Evolutionary conservation across 2,113 vertebrate genomes (phyloP), one percentile per base, ranked within the genome.

Genomic region (Litocranius walleri): DNA sequence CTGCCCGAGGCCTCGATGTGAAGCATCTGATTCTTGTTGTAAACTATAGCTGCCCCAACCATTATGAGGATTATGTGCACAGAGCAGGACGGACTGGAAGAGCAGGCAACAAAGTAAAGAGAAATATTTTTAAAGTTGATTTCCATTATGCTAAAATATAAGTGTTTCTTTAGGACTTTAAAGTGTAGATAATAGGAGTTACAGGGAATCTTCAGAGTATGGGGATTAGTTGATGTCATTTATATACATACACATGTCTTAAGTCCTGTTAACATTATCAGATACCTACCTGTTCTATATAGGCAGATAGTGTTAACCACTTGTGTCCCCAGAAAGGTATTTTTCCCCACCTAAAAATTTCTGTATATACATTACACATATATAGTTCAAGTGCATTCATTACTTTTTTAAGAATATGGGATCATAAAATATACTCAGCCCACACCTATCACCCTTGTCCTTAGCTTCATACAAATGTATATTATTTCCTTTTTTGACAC

Each of bases 51-150:
- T 99, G 99, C 90, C 99, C 99, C 93, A 99, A 99, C 98, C 99
- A 99, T 98, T 99, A 99, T 3, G 99, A 99, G 94, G 99, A 99
- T 98, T 99, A 99, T 5, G 99, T 99, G 74, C 99, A 99, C 99
- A 98, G 99, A 96, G 99, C 99, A 0, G 99, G 99, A 19, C 99
- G 99, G 88, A 99, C 99, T 0, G 99, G 99, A 10, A 98, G 99
- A 97, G 99, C 99, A 1, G 99, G 99, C 87, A 99, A 99, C 98
- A 99, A 99, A 98, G 99, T 99, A 93, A 54, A 52, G 29, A 64
- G 1, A 43, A 40, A 0, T 52, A 77, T 23, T 40, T 43, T 82
- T 93, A 54, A 48, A 40, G 15, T 89, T 50, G 3, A n/a, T 88
- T 93, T 83, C 67, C 27, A 12, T 90, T 96, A 36, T 59, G 40